Percentiles rank a stretch among this genome's conserved stretches.
These are phyloP conservation scores for Microplitis manilae DNA, from an alignment of 2,888 invertebrate species.

Conservation along the genomic window DNA sequence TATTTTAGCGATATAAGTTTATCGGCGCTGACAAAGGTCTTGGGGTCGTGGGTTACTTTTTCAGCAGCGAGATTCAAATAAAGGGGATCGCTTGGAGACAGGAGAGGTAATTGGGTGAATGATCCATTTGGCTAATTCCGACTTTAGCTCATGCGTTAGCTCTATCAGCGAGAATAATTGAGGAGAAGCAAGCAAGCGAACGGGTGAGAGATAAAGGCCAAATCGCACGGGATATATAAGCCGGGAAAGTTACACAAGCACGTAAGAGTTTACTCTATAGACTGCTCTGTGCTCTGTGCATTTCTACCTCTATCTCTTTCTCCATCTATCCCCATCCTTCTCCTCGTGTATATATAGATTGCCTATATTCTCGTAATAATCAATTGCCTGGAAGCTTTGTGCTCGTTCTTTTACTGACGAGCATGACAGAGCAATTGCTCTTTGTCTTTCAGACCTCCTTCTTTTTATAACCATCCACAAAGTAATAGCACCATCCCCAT, in stretches of 20 bases:
- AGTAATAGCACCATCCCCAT: not conserved
- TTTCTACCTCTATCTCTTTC: not conserved
- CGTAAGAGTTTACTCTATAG: constrained; percentile 27
- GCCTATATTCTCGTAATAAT: constrained; percentile 33
- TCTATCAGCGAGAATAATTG: constrained; percentile 20
- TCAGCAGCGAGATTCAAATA: not conserved
- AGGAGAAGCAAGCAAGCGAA: constrained; percentile 6
- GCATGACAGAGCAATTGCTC: constrained; percentile 39
- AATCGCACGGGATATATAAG: constrained; percentile 21
- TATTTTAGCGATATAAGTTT: no score
- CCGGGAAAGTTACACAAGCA: constrained; percentile 32
- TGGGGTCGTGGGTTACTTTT: no score
- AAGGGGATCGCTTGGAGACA: not conserved
- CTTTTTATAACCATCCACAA: not conserved
- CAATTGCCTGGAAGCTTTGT: constrained; percentile 39
- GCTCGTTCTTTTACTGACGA: constrained; percentile 15
- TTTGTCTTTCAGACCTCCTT: constrained; percentile 14
- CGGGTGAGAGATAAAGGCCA: constrained; percentile 18
- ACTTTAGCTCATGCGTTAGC: constrained; percentile 21
- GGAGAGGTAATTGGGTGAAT: constrained; percentile 14
- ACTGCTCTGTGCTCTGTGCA: not conserved
- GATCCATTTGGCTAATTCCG: constrained; percentile 14
- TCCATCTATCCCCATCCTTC: not conserved
- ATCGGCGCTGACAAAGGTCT: no score
- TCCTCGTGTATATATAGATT: not conserved